Evolutionary conservation across 2,797 vertebrate species (phyloP), one percentile per base, ranked within the genome.

Genomic region (Aselliscus stoliczkanus): DNA sequence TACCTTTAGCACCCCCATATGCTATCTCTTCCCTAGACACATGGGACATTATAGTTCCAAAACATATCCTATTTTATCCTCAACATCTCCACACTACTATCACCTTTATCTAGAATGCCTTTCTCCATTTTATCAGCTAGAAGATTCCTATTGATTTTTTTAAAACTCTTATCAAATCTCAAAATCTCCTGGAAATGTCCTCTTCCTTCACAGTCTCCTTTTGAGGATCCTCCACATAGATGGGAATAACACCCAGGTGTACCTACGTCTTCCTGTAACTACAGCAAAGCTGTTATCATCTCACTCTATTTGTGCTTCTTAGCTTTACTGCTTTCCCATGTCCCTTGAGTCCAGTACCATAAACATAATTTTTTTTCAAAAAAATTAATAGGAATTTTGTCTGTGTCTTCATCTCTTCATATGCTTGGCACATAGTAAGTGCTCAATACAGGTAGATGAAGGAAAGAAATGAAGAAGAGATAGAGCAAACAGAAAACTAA

Each of bases 211-310:
- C 10, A 75, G 1, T 60, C 34, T 56, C 70, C 77, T 47, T 67
- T 25, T 15, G 14, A 76, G 3, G 0, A 2, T 29, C 10, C 9
- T 76, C 18, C 10, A 18, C 0, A 0, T 39, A 3, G 4, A 3
- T 39, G 21, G 12, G 34, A 67, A 72, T 25, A 58, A n/a, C 27
- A 73, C 1, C 23, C 44, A 2, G 2, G 11, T 44, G 34, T 21
- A 50, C 18, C 31, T 73, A 47, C 34, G 13, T 27, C 29, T 31
- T 21, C 25, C 0, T 29, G 10, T 54, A 65, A 86, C 31, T 18
- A 31, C 23, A 72, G 60, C 31, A 92, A 39, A 14, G 3, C 12
- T 67, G 90, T 39, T 65, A 31, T 67, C 15, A 7, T 29, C 6
- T 65, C 37, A 2, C 56, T 92, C 50, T 83, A 3, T 56, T n/a